phyloP scores from a whole-genome alignment of 30 jellyfish, hydroid and myxozoan species.

The Chrysaora quinquecirrha region DNA sequence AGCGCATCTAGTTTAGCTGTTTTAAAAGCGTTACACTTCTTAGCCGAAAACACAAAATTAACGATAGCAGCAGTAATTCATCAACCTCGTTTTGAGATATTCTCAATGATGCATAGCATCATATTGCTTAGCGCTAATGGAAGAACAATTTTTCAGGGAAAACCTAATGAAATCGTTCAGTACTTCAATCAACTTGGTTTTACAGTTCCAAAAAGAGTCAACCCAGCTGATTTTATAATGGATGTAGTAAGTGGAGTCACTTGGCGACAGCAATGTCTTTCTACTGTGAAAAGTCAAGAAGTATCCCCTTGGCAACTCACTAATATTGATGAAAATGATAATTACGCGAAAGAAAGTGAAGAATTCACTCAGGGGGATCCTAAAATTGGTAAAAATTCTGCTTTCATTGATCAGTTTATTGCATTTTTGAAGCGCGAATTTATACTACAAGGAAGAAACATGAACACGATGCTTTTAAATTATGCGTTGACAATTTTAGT shows the following conservation, averaged over 20 bases:
- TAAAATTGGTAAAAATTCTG: background rate
- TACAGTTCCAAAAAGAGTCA: background rate
- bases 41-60: slow-evolving; percentile 3
- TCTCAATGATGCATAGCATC: slow-evolving; percentile 22
- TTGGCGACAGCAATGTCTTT: background rate
- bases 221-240: background rate
- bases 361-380: background rate
- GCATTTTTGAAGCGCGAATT: slow-evolving; percentile 13
- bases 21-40: slow-evolving; percentile 3
- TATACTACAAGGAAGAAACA: background rate
- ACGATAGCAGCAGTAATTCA: slow-evolving; percentile 18
- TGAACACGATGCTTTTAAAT: background rate
- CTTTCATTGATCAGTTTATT: background rate
- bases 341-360: background rate
- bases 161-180: background rate
- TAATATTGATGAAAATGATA: background rate
- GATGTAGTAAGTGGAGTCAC: background rate
- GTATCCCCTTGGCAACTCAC: background rate
- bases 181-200: slow-evolving; percentile 1
- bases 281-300: background rate
- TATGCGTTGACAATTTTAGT: background rate
- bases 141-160: slow-evolving; percentile 7
- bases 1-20: slow-evolving; percentile 25
- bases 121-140: slow-evolving; percentile 14
- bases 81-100: slow-evolving; percentile 45